Base-by-base conservation (phyloP, 2,113 vertebrate species). In the Callionymus lyra region DNA sequence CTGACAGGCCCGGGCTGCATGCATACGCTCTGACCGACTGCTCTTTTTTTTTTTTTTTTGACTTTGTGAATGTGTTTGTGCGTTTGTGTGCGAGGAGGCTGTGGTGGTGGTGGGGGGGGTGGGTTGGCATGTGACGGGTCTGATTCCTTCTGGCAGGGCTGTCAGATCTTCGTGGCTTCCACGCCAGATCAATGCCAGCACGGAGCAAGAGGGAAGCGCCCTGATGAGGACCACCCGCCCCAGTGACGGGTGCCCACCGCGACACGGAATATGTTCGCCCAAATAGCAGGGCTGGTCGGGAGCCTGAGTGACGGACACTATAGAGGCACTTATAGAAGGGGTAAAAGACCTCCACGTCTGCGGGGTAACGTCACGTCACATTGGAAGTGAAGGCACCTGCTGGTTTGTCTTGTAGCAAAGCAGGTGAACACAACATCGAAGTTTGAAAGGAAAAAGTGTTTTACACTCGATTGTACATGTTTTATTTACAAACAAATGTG, bases 231-330 rank as follows among this genome's bases (percentile, higher is more conserved):
- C 52, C 73, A 74, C 76, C 76, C 58, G 85, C 88, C 88, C 84
- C 86, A 84, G 80, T 88, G 90, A 90, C 85, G 87, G 88, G 85
- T 91, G 89, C 84, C 84, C 86, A 69, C 84, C 70, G 83, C 84
- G 86, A 91, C 89, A 87, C 85, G 88, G 91, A 93, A 93, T 91
- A 94, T 94, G 91, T 92, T 93, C 89, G 86, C 86, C 84, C 90
- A 77, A 76, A 87, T 88, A 87, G 89, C 91, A 91, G 87, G n/a
- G 87, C 88, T 91, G 84, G 88, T 90, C 82, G 81, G n/a, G n/a
- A 80, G 77, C 83, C 74, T 82, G 85, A 87, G 81, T 84, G 85
- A 89, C 66, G 81, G 72, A 68, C 79, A 83, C 65, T 65, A 34
- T 38, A 41, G 21, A 41, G 49, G 49, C 58, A 64, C 53, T 34